Conservation (phyloP, 2,888 invertebrate genomes). For the Miltochrista miniata region DNA sequence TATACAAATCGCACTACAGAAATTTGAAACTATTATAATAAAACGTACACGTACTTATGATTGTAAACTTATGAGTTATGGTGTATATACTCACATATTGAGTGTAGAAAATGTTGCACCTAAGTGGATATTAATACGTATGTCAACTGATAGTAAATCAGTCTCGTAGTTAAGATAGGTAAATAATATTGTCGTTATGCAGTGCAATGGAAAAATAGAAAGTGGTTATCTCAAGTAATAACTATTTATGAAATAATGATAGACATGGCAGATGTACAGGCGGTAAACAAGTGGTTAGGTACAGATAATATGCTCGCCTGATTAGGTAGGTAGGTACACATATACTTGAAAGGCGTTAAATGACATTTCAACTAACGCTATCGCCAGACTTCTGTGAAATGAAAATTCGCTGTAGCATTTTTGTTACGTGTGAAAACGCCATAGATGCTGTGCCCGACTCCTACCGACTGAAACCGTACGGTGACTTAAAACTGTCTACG, state of each 20-base stretch:
- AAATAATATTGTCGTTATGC: conserved; percentile 42
- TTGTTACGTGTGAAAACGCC: too few species aligned
- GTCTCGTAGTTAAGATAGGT: conserved; percentile 6
- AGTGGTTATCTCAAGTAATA: conserved; percentile 49
- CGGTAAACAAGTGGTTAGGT: conserved; percentile 46
- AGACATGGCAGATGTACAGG: conserved; percentile 39
- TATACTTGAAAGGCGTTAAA: conserved; percentile 16
- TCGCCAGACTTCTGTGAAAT: too few species aligned
- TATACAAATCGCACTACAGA: background rate
- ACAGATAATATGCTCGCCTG: conserved; percentile 22
- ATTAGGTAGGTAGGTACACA: conserved; percentile 23
- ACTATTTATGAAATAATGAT: conserved; percentile 34
- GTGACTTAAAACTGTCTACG: too few species aligned
- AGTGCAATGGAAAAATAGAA: conserved; percentile 51
- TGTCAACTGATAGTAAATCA: conserved; percentile 31
- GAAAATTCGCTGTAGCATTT: too few species aligned
- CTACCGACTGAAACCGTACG: too few species aligned
- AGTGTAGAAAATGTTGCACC: conserved; percentile 1
- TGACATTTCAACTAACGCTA: conserved; percentile 3
- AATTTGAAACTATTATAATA: background rate
- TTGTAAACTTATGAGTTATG: too few species aligned
- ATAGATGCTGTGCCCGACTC: too few species aligned
- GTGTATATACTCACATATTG: background rate
- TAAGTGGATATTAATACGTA: conserved; percentile 8
- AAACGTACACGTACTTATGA: background rate